These are phyloP conservation scores for Vireo altiloquus DNA, from an alignment of 2,113 vertebrate species.

Conservation along the genomic window DNA sequence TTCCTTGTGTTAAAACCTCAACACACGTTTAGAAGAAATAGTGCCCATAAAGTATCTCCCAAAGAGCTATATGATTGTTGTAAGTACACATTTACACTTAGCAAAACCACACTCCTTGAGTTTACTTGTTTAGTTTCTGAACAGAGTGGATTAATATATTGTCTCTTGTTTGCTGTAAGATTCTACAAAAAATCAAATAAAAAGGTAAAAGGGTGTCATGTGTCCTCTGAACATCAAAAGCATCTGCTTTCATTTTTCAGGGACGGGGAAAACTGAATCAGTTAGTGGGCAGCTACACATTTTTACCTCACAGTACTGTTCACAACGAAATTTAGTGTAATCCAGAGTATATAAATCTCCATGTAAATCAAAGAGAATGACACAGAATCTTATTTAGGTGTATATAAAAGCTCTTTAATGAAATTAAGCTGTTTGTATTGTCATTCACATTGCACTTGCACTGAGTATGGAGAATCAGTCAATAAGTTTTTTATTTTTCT, in stretches of 20 bases:
- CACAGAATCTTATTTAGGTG: neutral
- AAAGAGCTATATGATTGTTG: neutral
- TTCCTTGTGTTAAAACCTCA: neutral
- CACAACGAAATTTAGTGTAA: neutral
- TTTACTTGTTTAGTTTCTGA: neutral
- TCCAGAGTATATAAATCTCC: neutral
- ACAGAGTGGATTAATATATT: neutral
- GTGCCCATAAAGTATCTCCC: neutral
- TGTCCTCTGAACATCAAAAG: neutral
- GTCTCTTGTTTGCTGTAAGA: neutral
- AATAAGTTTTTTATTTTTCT: neutral
- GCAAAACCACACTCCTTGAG: neutral
- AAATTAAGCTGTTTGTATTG: neutral
- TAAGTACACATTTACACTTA: neutral
- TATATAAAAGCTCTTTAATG: neutral
- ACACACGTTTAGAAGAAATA: neutral
- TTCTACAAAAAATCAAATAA: neutral
- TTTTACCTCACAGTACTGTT: neutral
- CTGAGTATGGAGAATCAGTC: accelerated
- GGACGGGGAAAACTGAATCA: neutral
- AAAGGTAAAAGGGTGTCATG: accelerated
- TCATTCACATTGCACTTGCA: neutral
- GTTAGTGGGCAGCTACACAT: neutral
- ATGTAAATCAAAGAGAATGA: neutral
- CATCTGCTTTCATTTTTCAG: neutral